These are phyloP conservation scores for Fistularia tabacaria DNA, from an alignment of 2,797 vertebrate species.

Conservation along the genomic window DNA sequence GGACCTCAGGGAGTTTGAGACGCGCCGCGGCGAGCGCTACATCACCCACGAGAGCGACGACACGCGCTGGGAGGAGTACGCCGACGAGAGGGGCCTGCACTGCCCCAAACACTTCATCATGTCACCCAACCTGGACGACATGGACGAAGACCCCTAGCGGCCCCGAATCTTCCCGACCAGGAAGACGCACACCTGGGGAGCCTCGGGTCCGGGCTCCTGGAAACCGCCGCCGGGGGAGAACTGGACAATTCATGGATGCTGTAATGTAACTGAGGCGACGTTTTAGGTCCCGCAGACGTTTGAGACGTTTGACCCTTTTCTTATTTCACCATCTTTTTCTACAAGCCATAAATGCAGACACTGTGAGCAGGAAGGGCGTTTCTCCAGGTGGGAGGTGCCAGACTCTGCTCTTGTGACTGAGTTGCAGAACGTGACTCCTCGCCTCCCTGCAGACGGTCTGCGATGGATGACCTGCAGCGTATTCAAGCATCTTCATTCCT, in stretches of 20 bases:
- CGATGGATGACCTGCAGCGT: no score
- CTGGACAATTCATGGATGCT: background rate
- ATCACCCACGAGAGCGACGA: constrained; percentile 97
- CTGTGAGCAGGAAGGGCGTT: no score
- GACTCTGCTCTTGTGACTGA: no score
- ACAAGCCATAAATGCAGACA: constrained; percentile 19
- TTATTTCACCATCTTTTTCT: constrained; percentile 28
- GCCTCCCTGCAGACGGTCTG: no score
- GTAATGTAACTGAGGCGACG: background rate
- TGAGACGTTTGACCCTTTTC: background rate
- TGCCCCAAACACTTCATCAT: constrained; percentile 93
- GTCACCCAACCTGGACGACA: constrained; percentile 90
- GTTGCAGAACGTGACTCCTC: no score
- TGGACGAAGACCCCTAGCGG: constrained; percentile 89
- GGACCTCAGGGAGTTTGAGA: constrained; percentile 94
- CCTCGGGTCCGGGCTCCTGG: background rate
- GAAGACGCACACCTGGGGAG: background rate
- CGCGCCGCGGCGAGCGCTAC: constrained; percentile 89
- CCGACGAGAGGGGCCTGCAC: constrained; percentile 76
- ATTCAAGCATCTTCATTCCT: no score
- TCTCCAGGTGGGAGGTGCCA: no score
- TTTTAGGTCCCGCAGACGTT: constrained; percentile 9
- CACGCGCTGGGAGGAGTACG: constrained; percentile 89
- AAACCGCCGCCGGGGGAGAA: constrained; percentile 7
- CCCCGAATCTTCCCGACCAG: background rate